phyloP scores from a whole-genome alignment of 2,797 vertebrate species.

The Tenualosa ilisha region DNA sequence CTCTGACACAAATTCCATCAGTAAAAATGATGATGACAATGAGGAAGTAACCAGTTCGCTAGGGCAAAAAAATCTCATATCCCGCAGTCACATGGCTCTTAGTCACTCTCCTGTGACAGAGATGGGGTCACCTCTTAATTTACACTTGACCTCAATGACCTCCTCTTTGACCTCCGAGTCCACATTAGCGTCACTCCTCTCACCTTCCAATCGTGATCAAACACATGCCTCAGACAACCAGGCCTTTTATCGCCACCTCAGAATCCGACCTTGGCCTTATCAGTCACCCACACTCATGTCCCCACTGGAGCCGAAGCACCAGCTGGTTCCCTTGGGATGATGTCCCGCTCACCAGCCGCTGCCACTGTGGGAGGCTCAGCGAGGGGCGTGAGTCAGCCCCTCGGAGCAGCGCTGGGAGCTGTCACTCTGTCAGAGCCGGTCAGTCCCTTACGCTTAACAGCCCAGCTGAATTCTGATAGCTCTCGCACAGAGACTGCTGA shows the following conservation, averaged over 20 bases:
- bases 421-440: not conserved
- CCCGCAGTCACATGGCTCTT: not conserved
- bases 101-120: conserved; percentile 9
- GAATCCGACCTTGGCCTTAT: not conserved
- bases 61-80: not conserved
- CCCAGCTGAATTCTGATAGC: not conserved
- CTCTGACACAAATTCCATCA: not conserved
- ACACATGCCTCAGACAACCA: not conserved
- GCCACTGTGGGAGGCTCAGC: not conserved
- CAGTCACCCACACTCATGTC: not conserved
- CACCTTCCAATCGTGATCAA: not conserved
- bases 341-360: not conserved
- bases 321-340: not conserved
- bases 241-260: not conserved
- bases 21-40: not conserved
- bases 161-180: not conserved
- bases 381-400: not conserved
- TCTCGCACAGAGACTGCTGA: not conserved
- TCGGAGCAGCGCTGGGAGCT: not conserved
- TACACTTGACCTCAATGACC: not conserved
- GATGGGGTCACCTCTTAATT: not conserved
- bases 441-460: not conserved
- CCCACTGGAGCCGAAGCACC: not conserved
- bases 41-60: conserved; percentile 14
- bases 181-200: not conserved